Evolutionary conservation across 2,113 vertebrate species (phyloP).

Genomic region (Delphinus delphis): DNA sequence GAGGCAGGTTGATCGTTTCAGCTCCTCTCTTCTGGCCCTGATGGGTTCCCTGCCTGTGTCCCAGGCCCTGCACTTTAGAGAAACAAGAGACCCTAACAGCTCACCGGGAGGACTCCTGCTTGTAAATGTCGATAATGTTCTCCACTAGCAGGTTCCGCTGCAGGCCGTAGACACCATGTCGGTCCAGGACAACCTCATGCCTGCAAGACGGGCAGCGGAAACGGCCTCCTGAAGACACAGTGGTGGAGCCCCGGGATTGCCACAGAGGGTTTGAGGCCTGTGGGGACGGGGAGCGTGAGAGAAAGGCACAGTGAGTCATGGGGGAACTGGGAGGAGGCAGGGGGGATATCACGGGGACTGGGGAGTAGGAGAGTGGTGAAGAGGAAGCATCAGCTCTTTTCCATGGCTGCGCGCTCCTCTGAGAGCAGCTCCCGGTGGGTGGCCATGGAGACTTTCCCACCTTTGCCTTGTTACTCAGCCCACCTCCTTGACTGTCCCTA

Average conservation of each 20-base stretch:
- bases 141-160: slow-evolving; percentile 95
- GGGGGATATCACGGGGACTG: neutral
- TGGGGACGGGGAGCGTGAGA: neutral
- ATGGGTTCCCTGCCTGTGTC: neutral
- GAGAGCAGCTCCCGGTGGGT: neutral
- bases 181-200: slow-evolving; percentile 92
- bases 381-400: neutral
- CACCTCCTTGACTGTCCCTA: neutral
- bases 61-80: neutral
- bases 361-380: too few relatives aligned
- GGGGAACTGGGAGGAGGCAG: neutral
- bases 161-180: slow-evolving; percentile 92
- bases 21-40: neutral
- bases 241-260: slow-evolving; percentile 89
- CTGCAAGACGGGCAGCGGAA: slow-evolving; percentile 93
- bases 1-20: neutral
- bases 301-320: neutral
- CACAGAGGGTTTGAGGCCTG: slow-evolving; percentile 91
- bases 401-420: neutral
- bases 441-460: neutral
- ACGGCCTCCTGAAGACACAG: slow-evolving; percentile 87
- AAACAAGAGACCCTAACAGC: neutral
- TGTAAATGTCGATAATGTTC: slow-evolving; percentile 95
- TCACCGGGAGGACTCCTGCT: slow-evolving; percentile 89
- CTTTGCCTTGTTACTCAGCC: neutral